phyloP scores from a whole-genome alignment of 2,888 invertebrate genomes.

The Orchestes rusci region DNA sequence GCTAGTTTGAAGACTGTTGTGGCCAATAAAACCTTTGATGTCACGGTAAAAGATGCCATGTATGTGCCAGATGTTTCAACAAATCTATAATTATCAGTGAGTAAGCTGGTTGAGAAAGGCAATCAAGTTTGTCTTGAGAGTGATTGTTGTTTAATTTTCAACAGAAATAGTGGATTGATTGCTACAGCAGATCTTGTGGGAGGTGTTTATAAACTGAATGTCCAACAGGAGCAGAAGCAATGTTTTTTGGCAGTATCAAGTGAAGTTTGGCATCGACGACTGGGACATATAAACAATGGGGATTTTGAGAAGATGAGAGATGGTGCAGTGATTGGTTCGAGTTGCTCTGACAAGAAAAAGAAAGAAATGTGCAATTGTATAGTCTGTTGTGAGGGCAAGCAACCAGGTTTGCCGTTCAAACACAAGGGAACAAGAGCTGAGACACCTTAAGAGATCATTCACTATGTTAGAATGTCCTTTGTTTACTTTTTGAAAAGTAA shows the following conservation, averaged over 20 bases:
- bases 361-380: not conserved
- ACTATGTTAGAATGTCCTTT: slow-evolving; percentile 20
- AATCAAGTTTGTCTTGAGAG: not conserved
- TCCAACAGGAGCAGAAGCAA: not conserved
- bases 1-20: no score
- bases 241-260: not conserved
- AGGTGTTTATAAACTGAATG: not conserved
- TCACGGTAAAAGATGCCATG: not conserved
- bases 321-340: not conserved
- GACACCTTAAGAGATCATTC: slow-evolving; percentile 17
- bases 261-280: not conserved
- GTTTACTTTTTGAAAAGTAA: slow-evolving; percentile 9
- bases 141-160: no score
- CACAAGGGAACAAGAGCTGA: not conserved
- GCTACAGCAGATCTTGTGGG: no score
- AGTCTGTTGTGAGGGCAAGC: not conserved
- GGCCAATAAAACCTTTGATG: not conserved
- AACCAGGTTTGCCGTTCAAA: not conserved
- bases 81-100: not conserved
- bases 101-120: not conserved
- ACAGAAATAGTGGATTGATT: no score
- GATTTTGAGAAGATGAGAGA: not conserved
- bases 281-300: not conserved
- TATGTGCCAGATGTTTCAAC: not conserved
- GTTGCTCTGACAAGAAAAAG: not conserved